Base-by-base conservation (phyloP, 2,113 vertebrate species). In the Phylloscopus trochilus region DNA sequence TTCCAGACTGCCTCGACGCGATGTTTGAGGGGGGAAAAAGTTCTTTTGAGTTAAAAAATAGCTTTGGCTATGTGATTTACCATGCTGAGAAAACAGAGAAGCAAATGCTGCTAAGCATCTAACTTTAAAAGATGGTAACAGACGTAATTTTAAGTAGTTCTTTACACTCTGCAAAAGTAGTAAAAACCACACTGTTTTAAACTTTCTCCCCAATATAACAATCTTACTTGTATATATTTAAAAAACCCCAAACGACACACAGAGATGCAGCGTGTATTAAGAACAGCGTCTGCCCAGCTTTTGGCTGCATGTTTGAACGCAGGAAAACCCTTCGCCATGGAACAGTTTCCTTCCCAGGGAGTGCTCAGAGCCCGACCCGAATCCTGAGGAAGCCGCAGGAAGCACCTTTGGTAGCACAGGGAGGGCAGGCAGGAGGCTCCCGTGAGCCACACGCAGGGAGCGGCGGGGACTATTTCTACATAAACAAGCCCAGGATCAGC, bases 401-500 rank as follows among this genome's bases (percentile, higher is more conserved):
- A 88, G 52, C 73, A 92, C 78, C 70, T 95, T 80, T 35, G 13
- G 87, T 35, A 91, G 90, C 95, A 87, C 26, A 13, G 58, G 49
- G 13, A 3, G 46, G 87, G 92, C 92, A 90, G 92, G 82, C 96
- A 90, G 63, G 56, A 83, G 93, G 83, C 68, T 93, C 85, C 89
- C 24, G 49, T 60, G 85, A 96, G 73, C 95, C 93, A 76, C 83
- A 63, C 41, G 33, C 37, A 1, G 47, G 70, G 91, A 94, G 30
- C 5, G 6, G 68, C 22, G 3, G 80, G 79, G 81, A 56, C 69
- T 95, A 93, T 90, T 96, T 88, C 96, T 95, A 77, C 78, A 95
- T 66, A 96, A 96, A 97, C 66, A 95, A 88, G 39, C 31, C 41
- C 63, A 70, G 74, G 87, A 95, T 83, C 72, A 49, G 87, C 59